These are phyloP conservation scores for Physocephala rufipes DNA, from an alignment of 2,888 invertebrate genomes.

Conservation along the genomic window DNA sequence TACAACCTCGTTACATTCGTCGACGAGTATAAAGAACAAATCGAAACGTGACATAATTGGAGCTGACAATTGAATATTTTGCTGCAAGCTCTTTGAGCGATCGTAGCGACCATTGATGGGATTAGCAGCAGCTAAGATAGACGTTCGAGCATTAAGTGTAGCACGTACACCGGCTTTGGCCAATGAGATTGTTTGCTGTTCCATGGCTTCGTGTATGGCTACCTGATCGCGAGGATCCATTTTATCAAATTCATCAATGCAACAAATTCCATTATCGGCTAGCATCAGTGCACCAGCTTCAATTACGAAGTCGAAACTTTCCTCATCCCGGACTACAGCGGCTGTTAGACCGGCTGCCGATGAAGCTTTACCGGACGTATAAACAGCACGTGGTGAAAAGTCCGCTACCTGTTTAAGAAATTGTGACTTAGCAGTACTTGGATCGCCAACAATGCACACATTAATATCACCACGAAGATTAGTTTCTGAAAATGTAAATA, in stretches of 20 bases:
- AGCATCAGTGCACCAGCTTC: slow-evolving; percentile 99
- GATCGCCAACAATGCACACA: slow-evolving; percentile 98
- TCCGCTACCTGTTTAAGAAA: slow-evolving; percentile 93
- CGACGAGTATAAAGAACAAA: slow-evolving; percentile 96
- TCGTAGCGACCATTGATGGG: slow-evolving; percentile 98
- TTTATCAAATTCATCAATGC: slow-evolving; percentile 99
- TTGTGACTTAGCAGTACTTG: slow-evolving; percentile 98
- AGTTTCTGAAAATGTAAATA: slow-evolving; percentile 70
- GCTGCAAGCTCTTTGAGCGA: slow-evolving; percentile 89
- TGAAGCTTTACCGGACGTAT: slow-evolving; percentile 98
- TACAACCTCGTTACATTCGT: slow-evolving; percentile 93
- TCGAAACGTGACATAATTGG: slow-evolving; percentile 99
- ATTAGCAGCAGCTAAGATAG: slow-evolving; percentile 98
- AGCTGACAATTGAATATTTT: slow-evolving; percentile 91
- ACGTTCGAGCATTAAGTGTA: slow-evolving; percentile 96
- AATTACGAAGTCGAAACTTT: slow-evolving; percentile 98
- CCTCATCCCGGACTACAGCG: slow-evolving; percentile 96
- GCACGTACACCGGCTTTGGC: slow-evolving; percentile 98
- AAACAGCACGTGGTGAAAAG: slow-evolving; percentile 94
- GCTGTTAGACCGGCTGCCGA: slow-evolving; percentile 98
- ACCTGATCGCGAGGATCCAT: slow-evolving; percentile 98
- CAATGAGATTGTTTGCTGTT: slow-evolving; percentile 98
- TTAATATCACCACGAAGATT: slow-evolving; percentile 96
- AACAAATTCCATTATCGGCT: slow-evolving; percentile 98
- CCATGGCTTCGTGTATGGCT: slow-evolving; percentile 99